phyloP scores from a whole-genome alignment of 2,113 vertebrate species.

The Oncorhynchus mykiss region DNA sequence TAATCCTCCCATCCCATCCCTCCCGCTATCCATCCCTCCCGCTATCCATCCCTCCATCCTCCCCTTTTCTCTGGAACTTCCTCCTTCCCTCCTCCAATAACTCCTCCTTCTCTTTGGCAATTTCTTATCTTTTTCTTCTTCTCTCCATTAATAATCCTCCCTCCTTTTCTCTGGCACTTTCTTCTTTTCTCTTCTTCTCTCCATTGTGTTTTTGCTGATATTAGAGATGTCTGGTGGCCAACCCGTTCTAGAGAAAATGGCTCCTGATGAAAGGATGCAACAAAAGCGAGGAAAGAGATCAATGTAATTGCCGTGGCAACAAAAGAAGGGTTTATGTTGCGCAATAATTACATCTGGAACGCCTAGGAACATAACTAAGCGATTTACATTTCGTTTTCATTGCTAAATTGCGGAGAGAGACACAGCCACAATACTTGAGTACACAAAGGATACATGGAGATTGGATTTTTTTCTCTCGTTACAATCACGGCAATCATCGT shows the following conservation, averaged over 20 bases:
- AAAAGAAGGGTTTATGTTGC: not conserved
- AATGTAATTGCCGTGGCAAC: not conserved
- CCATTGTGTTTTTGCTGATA: not conserved
- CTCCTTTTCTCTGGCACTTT: not conserved
- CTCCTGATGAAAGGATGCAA: not conserved
- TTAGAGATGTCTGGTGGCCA: no score
- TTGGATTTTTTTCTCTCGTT: no score
- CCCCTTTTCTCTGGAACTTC: no score
- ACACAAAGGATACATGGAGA: no score
- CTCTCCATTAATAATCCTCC: not conserved
- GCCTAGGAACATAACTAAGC: not conserved
- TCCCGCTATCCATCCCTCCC: not conserved
- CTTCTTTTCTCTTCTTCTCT: not conserved
- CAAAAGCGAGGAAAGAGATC: not conserved
- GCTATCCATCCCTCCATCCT: no score
- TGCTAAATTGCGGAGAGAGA: no score
- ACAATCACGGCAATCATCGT: no score
- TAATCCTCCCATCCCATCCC: constrained; percentile 6
- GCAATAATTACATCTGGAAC: not conserved
- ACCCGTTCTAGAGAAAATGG: not conserved
- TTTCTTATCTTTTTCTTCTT: no score
- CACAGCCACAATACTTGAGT: no score
- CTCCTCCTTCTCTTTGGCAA: no score
- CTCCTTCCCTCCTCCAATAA: no score
- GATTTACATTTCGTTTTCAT: not conserved